Base-by-base conservation (phyloP, 2,113 vertebrate species). In the Marmota flaviventris region DNA sequence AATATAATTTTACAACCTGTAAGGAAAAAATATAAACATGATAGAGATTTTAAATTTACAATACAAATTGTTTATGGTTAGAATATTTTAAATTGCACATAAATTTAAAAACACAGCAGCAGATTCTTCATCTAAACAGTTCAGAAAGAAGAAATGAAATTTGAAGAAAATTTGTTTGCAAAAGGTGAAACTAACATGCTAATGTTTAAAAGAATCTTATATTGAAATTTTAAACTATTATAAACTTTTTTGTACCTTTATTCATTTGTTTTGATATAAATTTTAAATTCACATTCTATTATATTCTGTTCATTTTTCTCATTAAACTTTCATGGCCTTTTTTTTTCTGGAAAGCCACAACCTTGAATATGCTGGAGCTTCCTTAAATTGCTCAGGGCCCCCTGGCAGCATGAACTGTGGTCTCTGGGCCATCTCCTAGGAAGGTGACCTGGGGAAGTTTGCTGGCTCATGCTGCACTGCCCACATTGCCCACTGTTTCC, bases 331-430 rank as follows among this genome's bases (percentile, higher is more conserved):
- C 29, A 61, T 20, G 11, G 12, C 27, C 22, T 65, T 45, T 34
- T 18, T 13, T 83, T 87, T 51, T 51, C 48, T 51, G 48, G 12
- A 51, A 5, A 67, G 7, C 12, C 14, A 20, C 37, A 25, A 1
- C 3, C 32, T 75, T 67, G 32, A 48, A 42, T 24, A 56, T 24
- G 5, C 22, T 73, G 56, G 1, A 8, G 56, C 13, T 65, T 17
- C 7, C 14, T n/a, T 14, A 70, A 29, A n/a, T 8, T 16, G 0
- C 11, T 29, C 5, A n/a, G 12, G 5, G 22, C 0, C 1, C 11
- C 11, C 5, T 76, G 16, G 16, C 9, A 69, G 24, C 1, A n/a
- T 11, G 56, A 65, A 25, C 13, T 53, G 22, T 65, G 34, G 67
- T 0, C 13, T 1, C 34, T n/a, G 6, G 5, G 2, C 16, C 67